Base-by-base conservation (phyloP, 2,888 invertebrate genomes). In the Drosophila anomelani region DNA sequence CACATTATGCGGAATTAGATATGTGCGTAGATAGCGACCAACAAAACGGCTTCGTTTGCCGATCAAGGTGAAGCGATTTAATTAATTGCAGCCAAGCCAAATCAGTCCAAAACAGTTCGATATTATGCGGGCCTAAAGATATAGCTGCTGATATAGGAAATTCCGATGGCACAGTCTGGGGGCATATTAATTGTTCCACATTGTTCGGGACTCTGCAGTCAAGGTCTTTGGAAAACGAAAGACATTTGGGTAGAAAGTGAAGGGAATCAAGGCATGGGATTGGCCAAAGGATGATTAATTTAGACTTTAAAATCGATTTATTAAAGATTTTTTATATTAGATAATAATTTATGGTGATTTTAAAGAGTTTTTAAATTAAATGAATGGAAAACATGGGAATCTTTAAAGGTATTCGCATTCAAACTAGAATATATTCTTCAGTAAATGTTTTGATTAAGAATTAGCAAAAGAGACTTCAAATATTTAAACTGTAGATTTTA, bases 31-130 rank as follows among this genome's bases (percentile, higher is more conserved):
- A 84, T 88, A 86, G 68, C 53, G 26, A n/a, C 67, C 67, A 60
- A 77, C 69, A 56, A 64, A 69, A 53, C 68, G 56, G 76, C 69
- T 68, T 75, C 71, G 68, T 78, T 71, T 76, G 66, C 58, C 57
- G 69, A 68, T 86, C 87, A 84, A 88, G 87, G 88, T 83, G 59
- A 70, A 70, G 57, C 44, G 68, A 59, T 79, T 82, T 82, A 58
- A 70, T 67, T 56, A 47, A 76, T 74, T 43, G 66, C 74, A 81
- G 70, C 66, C 79, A 81, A 74, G 76, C 76, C 69, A 67, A 76
- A 74, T 76, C 44, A 62, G 54, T 62, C 49, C 32, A 55, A 73
- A 71, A 32, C 13, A 29, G 32, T 13, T 34, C 12, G 29, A 23
- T 38, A 41, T 64, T 36, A 73, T 75, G 72, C 72, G 72, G 72